phyloP scores from a whole-genome alignment of 2,888 invertebrate genomes.

The Zaprionus obscuricornis region DNA sequence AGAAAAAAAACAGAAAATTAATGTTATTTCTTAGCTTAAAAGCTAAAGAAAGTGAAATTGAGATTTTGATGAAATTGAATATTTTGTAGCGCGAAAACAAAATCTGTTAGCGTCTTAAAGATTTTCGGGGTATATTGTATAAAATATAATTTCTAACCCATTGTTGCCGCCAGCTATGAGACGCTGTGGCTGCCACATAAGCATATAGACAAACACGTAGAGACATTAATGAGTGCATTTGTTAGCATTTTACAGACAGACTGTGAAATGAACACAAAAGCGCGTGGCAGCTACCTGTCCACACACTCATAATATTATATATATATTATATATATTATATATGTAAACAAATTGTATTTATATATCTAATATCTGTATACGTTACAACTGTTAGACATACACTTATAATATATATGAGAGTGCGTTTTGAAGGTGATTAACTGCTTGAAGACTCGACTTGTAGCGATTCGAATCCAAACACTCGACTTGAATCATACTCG shows the following conservation, averaged over 20 bases:
- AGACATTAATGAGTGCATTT: constrained; percentile 58
- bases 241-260: constrained; percentile 61
- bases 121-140: constrained; percentile 19
- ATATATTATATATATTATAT: constrained; percentile 7
- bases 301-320: not conserved
- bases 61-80: constrained; percentile 1
- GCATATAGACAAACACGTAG: not conserved
- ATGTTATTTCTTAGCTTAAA: not conserved
- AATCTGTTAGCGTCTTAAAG: not conserved
- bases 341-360: constrained; percentile 5
- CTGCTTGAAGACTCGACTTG: not conserved
- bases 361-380: too few relatives aligned
- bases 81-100: too few relatives aligned
- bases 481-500: not conserved
- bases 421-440: constrained; percentile 48
- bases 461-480: constrained; percentile 8
- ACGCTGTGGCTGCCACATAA: constrained; percentile 15
- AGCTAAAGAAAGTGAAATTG: not conserved
- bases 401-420: constrained; percentile 16
- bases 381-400: too few relatives aligned
- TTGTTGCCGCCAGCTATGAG: constrained; percentile 39
- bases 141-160: constrained; percentile 32
- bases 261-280: constrained; percentile 58
- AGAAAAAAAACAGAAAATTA: too few relatives aligned
- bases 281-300: constrained; percentile 28